Evolutionary conservation across 2,888 invertebrate species (phyloP), one percentile per base, ranked within the genome.

Genomic region (Tuta absoluta): DNA sequence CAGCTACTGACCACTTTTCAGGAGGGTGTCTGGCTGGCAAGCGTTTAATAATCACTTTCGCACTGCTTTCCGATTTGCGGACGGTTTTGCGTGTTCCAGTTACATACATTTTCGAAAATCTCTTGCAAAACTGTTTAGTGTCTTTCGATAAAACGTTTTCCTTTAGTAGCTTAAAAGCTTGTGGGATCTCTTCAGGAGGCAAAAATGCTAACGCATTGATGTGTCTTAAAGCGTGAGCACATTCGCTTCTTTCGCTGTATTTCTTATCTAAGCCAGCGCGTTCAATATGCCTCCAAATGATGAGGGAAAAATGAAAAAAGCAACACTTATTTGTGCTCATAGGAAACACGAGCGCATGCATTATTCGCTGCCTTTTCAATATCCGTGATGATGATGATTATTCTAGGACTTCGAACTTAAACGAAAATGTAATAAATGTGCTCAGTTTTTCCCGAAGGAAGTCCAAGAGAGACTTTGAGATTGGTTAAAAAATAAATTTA

Each of bases 191-290:
- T 33, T 53, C n/a, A 37, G 53, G 61, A 11, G 64, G 41, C 28
- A 64, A 56, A 61, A 21, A 64, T 53, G 64, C 64, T 17, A 64
- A 53, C 4, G 64, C 37, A 14, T 12, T 19, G n/a, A 64, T 23
- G 60, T 64, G 60, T 28, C 64, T 24, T 7, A 64, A 8, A n/a
- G 41, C 14, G 24, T 37, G 17, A 19, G 61, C 53, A 45, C 53
- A 64, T 33, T 53, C 56, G n/a, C 64, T 61, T 19, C 41, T 33
- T 61, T 58, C 33, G 24, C 61, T 45, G 28, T 64, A 64, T 56
- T 64, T 41, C 28, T 60, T 37, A n/a, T n/a, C 1, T 21, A 51
- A 51, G 11, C 59, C 51, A 7, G 23, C 28, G 17, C 12, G 14
- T 17, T 38, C 17, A 1, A 48, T 37, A 14, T 60, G 41, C 21